Base-by-base conservation (phyloP, 2,113 vertebrate genomes). In the Gobio gobio region DNA sequence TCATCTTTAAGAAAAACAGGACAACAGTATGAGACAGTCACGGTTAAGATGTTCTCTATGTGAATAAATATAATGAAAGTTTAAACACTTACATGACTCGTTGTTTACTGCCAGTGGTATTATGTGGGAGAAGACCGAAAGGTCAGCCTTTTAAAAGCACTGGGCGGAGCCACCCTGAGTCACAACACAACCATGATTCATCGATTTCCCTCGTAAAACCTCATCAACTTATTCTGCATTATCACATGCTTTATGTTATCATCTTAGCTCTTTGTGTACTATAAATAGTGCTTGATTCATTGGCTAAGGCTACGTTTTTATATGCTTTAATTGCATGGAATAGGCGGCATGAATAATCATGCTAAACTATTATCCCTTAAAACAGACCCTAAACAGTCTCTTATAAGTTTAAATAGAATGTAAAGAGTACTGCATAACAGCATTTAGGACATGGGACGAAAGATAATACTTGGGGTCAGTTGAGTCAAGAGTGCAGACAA, bases 11-110 rank as follows among this genome's bases (percentile, higher is more conserved):
- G 47, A 63, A 40, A 18, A 61, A 45, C 56, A 20, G 9, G 4
- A 33, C 14, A 77, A 14, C 24, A 77, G 26, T 56, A 26, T 33
- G 26, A 29, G 8, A 56, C 6, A 1, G 20, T 3, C 10, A 40
- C 36, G 47, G 0, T 63, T 47, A 63, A 7, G n/a, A 13, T 0
- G n/a, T 40, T 58, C 2, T 36, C 51, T 56, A 58, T 1, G 26
- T 78, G 5, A 49, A 56, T 20, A 79, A 26, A 79, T 33, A 47
- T 26, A 43, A 10, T 18, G 56, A 63, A 63, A 63, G 54, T 66
- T 2, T 4, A n/a, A 33, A 9, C 26, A 82, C 79, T 82, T 82
- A 82, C 79, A 82, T 82, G 63, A 36, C 24, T 26, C 10, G 10
- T 5, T 33, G 14, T 0, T 13, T 26, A 0, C 4, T 4, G 10